Evolutionary conservation across 2,888 invertebrate genomes (phyloP).

Genomic region (Drosophila aldrichi): DNA sequence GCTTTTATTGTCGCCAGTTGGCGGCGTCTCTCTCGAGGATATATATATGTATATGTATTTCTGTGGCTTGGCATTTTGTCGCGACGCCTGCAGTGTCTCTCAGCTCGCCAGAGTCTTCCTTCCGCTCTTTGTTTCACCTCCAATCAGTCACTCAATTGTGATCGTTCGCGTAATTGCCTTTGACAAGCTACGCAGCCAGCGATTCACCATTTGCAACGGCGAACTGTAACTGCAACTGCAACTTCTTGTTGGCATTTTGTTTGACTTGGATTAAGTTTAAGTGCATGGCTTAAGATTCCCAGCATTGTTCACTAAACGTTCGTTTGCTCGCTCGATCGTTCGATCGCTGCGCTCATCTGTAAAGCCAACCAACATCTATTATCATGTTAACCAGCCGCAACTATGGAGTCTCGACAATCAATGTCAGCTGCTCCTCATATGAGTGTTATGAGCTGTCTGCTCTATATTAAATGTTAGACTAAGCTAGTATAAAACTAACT

Average conservation of each 20-base stretch:
- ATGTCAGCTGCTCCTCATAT: not conserved
- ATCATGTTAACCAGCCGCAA: conserved; percentile 42
- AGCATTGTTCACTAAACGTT: conserved; percentile 65
- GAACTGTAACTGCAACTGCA: conserved; percentile 25
- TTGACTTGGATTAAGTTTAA: conserved; percentile 75
- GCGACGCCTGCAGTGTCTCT: conserved; percentile 71
- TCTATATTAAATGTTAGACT: not conserved
- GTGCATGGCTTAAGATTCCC: conserved; percentile 71
- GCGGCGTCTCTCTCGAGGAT: conserved; percentile 32
- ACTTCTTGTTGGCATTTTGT: conserved; percentile 75
- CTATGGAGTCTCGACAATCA: conserved; percentile 8
- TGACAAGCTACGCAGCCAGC: conserved; percentile 77
- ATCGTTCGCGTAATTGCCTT: conserved; percentile 77
- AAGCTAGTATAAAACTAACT: too few species aligned
- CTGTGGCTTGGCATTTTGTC: conserved; percentile 77
- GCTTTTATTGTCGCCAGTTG: conserved; percentile 78
- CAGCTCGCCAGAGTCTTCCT: conserved; percentile 25
- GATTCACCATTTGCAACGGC: conserved; percentile 18
- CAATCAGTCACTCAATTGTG: conserved; percentile 58
- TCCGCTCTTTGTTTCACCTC: not conserved
- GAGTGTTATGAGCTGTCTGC: not conserved
- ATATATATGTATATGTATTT: not conserved
- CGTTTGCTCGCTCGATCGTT: not conserved
- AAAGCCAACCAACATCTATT: not conserved
- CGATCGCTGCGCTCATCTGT: too few species aligned